phyloP scores from a whole-genome alignment of 2,113 vertebrate genomes.

The Mustela nigripes region DNA sequence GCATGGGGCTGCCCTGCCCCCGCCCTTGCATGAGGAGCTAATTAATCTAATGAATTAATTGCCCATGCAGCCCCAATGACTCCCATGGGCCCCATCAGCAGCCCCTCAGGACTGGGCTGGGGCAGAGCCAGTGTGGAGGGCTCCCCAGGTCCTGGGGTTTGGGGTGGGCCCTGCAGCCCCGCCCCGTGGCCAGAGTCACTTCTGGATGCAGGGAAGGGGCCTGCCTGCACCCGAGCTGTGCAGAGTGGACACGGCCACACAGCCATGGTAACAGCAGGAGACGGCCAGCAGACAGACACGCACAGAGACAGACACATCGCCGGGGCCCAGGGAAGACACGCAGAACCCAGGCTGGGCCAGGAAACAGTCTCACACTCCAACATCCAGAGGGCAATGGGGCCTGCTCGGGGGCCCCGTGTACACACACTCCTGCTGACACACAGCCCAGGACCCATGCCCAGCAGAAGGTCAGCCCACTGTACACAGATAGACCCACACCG shows the following conservation, averaged over 20 bases:
- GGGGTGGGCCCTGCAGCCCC: background rate
- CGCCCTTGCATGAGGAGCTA: constrained; percentile 50
- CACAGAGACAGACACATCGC: background rate
- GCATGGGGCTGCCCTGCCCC: constrained; percentile 27
- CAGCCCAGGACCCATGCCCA: accelerated
- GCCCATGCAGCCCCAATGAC: constrained; percentile 45
- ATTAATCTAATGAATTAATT: constrained; percentile 83
- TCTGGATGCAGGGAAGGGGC: background rate
- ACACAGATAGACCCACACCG: accelerated
- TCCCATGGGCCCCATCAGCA: constrained; percentile 66
- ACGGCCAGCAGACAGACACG: too few species aligned
- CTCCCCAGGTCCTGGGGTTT: background rate
- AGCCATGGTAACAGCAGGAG: background rate
- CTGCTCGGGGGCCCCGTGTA: background rate
- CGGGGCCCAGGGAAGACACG: background rate
- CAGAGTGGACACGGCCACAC: background rate
- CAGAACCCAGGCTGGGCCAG: background rate
- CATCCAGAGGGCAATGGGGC: accelerated
- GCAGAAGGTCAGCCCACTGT: background rate
- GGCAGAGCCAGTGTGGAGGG: background rate
- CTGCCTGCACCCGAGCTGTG: accelerated
- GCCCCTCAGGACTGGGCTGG: constrained; percentile 37
- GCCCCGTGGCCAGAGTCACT: background rate
- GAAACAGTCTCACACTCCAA: background rate
- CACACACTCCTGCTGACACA: background rate